Evolutionary conservation across 2,888 invertebrate genomes (phyloP), one percentile per base, ranked within the genome.

Genomic region (Scrobipalpa atriplicella): DNA sequence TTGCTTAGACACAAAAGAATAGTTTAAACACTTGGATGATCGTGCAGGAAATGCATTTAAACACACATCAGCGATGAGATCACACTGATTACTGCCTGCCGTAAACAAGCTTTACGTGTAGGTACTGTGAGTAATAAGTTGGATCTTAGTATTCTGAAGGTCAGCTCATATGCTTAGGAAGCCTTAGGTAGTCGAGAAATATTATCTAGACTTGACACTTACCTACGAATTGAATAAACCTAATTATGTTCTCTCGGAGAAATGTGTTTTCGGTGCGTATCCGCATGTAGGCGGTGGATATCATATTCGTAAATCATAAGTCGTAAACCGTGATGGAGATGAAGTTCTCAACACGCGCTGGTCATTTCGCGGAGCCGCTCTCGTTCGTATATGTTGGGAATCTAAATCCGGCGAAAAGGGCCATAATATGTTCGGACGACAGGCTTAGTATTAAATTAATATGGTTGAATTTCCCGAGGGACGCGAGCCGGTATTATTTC

Each of bases 1-100:
- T 56, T 43, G 61, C 66, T 68, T 65, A 66, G 62, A 66, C 64
- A 66, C 64, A 64, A 68, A 66, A 68, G 68, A 66, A 68, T 66
- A 64, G 60, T 66, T 68, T 29, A 43, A 58, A 66, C 62, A 52
- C 51, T 67, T 64, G 64, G 67, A 67, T 62, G 51, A 67, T 67
- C 51, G 36, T 61, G 60, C 67, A 67, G 68, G 68, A 68, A 68
- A 63, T 63, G 63, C 52, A 63, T 52, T 51, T 63, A 63, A 51
- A 63, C 36, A 63, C 36, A 52, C 18, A 52, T 51, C 63, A 63
- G n/a, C 52, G 63, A 63, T 63, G 63, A 63, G 52, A 63, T 63
- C 63, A 63, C 63, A 29, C 2, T 36, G 21, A 54, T 38, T 56
- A 5, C 36, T 21, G 36, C 29, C 13, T 5, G n/a, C 16, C 7